Evolutionary conservation across 1,140 invertebrate genomes (phyloP), one percentile per base, ranked within the genome.

Genomic region (Glossosoma conforme): DNA sequence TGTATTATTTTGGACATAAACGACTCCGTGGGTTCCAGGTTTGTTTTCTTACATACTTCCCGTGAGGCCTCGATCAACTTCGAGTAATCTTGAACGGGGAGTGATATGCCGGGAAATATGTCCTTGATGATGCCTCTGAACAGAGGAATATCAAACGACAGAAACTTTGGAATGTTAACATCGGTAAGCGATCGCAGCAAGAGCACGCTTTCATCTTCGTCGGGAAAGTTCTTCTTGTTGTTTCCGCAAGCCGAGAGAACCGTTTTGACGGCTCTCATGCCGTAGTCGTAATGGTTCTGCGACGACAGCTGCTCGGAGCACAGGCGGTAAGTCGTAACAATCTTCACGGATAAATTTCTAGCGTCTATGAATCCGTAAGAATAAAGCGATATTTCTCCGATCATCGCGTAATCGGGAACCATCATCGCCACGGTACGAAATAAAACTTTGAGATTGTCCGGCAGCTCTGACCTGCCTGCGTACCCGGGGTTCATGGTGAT

Each of bases 211-310:
- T 90, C 87, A 60, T 85, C 72, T 67, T 93, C 88, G 59, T 90
- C 76, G 0, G 92, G 91, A 64, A 79, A 88, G 63, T 85, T 85
- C 35, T 90, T 72, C 70, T 94, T 91, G 13, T 92, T 81, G 65
- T 89, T 93, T 21, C 88, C 90, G 19, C 91, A 91, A 4, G 91
- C 90, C 55, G 68, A 77, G 54, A 85, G 56, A 52, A 91, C 81
- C 45, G 79, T 81, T 57, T 83, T 83, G 1, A 83, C 81, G 2
- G 82, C 81, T 44, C 90, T 77, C 90, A 94, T 93, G 32, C 91
- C 90, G 63, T 92, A 95, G 70, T 95, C 92, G 59, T 95, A 95
- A 63, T 94, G 91, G 66, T 93, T 89, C 67, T 94, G 91, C 56
- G 92, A 89, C 1, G 91, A 94, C 0, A 95, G 74, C 68, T 94